Percentiles rank a stretch among this genome's conserved stretches.
phyloP scores from a whole-genome alignment of 2,797 vertebrate species.

The Champsocephalus esox region DNA sequence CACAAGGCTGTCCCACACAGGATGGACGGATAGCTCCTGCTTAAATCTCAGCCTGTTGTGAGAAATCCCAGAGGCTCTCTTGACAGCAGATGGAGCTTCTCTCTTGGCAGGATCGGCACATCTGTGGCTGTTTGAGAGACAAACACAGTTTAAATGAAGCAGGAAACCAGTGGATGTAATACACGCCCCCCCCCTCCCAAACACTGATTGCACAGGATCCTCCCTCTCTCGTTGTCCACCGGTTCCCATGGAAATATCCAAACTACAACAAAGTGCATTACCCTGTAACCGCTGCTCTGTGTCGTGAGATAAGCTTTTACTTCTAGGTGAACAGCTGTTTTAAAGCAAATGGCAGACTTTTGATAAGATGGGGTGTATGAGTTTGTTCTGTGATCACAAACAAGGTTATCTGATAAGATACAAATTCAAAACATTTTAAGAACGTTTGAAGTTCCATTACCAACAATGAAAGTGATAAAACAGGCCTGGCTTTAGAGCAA shows the following conservation, averaged over 20 bases:
- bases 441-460: background rate
- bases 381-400: conserved; percentile 47
- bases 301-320: conserved; percentile 72
- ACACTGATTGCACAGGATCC: conserved; percentile 60
- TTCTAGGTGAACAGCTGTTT: conserved; percentile 52
- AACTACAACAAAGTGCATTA: conserved; percentile 71
- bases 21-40: conserved; percentile 23
- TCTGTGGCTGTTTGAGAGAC: conserved; percentile 72
- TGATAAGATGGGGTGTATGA: conserved; percentile 30
- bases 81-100: conserved; percentile 50
- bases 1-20: conserved; percentile 37
- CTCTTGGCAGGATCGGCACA: conserved; percentile 58
- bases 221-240: conserved; percentile 63
- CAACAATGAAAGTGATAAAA: conserved; percentile 1
- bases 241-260: conserved; percentile 83
- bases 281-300: conserved; percentile 51
- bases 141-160: conserved; percentile 80
- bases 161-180: conserved; percentile 66
- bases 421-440: background rate
- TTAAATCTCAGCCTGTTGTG: conserved; percentile 31
- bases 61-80: conserved; percentile 36
- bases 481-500: background rate
- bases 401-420: conserved; percentile 47
- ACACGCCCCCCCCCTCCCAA: conserved; percentile 57
- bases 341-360: conserved; percentile 53